Conservation (phyloP, 2,113 vertebrate genomes). For the Gobio gobio region DNA sequence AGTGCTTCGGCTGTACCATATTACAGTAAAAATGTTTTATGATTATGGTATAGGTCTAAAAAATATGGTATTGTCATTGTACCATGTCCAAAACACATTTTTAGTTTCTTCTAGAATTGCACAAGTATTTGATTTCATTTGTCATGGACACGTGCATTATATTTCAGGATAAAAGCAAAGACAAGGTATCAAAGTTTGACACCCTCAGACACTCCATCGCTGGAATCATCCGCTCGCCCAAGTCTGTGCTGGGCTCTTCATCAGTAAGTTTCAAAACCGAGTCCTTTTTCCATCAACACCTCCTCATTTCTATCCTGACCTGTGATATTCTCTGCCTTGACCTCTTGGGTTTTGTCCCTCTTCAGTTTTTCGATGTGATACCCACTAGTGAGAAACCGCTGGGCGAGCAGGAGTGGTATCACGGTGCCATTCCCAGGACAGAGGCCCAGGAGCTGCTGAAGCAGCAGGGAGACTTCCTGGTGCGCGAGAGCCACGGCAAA, state of each 20-base stretch:
- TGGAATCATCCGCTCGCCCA: constrained; percentile 92
- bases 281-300: background rate
- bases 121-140: background rate
- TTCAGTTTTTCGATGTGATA: constrained; percentile 90
- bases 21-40: background rate
- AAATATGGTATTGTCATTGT: background rate
- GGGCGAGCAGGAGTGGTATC: constrained; percentile 96
- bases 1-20: background rate
- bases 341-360: background rate
- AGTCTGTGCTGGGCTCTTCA: constrained; percentile 86
- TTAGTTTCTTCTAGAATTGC: background rate
- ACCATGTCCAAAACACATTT: background rate
- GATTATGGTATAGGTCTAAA: background rate
- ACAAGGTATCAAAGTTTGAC: constrained; percentile 92
- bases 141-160: background rate
- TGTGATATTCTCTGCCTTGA: background rate
- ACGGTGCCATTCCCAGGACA: constrained; percentile 93
- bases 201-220: constrained; percentile 95
- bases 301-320: background rate
- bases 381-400: constrained; percentile 89
- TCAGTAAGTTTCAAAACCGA: constrained; percentile 79
- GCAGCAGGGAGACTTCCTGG: constrained; percentile 96
- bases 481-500: constrained; percentile 96
- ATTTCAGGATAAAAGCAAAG: constrained; percentile 88
- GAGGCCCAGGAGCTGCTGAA: constrained; percentile 95